Evolutionary conservation across 1,140 invertebrate species (phyloP), one percentile per base, ranked within the genome.

Genomic region (Anastatus disparis): DNA sequence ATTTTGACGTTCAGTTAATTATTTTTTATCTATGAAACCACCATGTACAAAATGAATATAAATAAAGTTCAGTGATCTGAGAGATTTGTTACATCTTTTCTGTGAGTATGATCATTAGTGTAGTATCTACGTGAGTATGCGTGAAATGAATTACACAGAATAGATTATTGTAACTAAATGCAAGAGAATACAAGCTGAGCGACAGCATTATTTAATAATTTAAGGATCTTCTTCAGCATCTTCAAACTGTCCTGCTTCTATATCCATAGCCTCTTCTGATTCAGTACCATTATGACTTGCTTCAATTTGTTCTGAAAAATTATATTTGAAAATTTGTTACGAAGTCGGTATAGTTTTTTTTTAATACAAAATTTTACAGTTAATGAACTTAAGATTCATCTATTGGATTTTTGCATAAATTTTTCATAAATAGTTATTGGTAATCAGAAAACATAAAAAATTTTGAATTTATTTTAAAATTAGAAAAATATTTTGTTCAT

Each of bases 231-330:
- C 83, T 66, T 87, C 88, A 40, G 88, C 88, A 76, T 89, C 88
- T 81, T 89, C 87, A 77, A 89, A 89, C 77, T 89, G 87, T 53
- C 86, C 87, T 31, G 82, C 80, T 67, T 89, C 88, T 70, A 87
- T 75, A 26, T 87, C 83, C 83, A 88, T 87, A 42, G 78, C 77
- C 76, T 87, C 85, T 42, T 85, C 83, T 15, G 53, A 66, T 38
- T 85, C 80, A 27, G 77, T 78, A 10, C 81, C 82, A 65, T 82
- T 82, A 65, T 84, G 78, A 77, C 71, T 81, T 35, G 74, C 69
- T 64, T 73, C 78, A 68, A 76, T 62, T 79, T 81, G 77, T 73
- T 85, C 80, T 84, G 10, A 64, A 13, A 74, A 74, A 73, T 44
- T n/a, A n/a, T n/a, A n/a, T n/a, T n/a, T 67, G 20, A 24, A 31